Conservation (phyloP, 2,888 invertebrate genomes). For the Lepidocyrtinus sp. region DNA sequence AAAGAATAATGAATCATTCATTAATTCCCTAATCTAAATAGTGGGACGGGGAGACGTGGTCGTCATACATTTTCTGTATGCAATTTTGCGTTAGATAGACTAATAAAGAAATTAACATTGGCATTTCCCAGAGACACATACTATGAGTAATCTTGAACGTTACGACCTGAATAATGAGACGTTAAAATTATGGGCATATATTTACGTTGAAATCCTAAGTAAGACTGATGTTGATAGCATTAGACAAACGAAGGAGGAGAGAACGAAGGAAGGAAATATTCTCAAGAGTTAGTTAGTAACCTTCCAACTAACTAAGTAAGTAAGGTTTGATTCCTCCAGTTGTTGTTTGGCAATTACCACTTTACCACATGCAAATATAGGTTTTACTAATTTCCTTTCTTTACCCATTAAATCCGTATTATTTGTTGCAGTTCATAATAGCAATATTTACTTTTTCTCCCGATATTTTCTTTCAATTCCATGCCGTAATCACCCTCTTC, state of each 20-base stretch:
- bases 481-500: conserved; percentile 20
- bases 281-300: no score
- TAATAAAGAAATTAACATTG: conserved; percentile 4
- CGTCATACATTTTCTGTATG: not conserved
- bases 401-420: not conserved
- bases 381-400: no score
- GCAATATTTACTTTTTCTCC: not conserved
- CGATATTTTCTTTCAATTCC: not conserved
- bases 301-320: no score
- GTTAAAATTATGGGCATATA: not conserved
- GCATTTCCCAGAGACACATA: not conserved
- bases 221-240: no score
- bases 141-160: not conserved
- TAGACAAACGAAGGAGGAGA: no score
- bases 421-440: no score
- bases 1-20: conserved; percentile 10
- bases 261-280: no score
- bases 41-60: not conserved
- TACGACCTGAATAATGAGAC: not conserved
- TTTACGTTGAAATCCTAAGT: no score
- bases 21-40: not conserved
- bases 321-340: no score
- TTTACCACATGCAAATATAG: no score
- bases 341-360: no score
- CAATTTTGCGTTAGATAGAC: not conserved